Evolutionary conservation across 2,888 invertebrate species (phyloP), one percentile per base, ranked within the genome.

Genomic region (Pycnomerus fuliginosus): DNA sequence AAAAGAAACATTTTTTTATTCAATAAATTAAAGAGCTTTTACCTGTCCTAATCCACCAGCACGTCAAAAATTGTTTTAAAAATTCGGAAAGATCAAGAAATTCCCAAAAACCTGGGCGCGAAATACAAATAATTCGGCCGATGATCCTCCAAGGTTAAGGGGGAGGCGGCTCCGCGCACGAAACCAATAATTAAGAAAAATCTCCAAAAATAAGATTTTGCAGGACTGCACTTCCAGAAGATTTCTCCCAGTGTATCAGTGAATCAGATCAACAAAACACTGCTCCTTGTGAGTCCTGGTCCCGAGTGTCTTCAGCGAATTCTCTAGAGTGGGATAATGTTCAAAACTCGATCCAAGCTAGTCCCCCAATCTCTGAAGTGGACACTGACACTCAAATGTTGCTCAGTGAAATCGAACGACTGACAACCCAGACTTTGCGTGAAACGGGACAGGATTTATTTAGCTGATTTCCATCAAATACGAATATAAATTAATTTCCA

Each of bases 271-370:
- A 62, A 7, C 60, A 61, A 13, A 58, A 64, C 16, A 59, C 58
- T 0, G 54, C 50, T n/a, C 44, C 50, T 23, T 67, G 74, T 62
- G 60, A 73, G 61, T 58, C 75, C 48, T 81, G 80, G 79, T 82
- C 82, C 1, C 73, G 80, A 54, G 78, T 79, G 24, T 80, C 80
- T 1, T 83, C 82, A 4, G 82, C 81, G 3, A 80, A 83, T 60
- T 84, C 84, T 2, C 71, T 84, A 30, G 84, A 84, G 68, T 84
- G 84, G 84, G 84, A 84, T 62, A 76, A 76, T 20, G 76, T 80
- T 2, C 80, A 80, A 47, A 69, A 72, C 22, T 61, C 65, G 1
- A 55, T 60, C 11, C 64, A 65, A 20, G 56, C 57, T n/a, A 67
- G 67, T 50, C 65, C 69, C 33, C 76, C 71, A 12, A 70, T 74